These are phyloP conservation scores for Ctenodactylus gundi DNA, from an alignment of 2,113 vertebrate species.

Conservation along the genomic window DNA sequence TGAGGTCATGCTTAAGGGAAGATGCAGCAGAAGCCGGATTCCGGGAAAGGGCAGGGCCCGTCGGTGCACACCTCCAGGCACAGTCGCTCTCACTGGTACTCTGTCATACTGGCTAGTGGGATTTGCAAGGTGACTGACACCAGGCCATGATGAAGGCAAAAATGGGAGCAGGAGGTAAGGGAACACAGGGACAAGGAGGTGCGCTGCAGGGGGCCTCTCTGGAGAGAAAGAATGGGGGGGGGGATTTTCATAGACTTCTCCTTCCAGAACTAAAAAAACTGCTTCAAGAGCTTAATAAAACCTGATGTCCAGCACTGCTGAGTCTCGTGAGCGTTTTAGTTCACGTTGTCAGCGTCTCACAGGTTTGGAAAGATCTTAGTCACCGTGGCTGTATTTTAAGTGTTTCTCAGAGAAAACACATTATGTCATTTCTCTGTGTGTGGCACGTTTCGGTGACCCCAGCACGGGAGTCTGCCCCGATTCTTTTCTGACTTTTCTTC, in stretches of 20 bases:
- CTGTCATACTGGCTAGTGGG: background rate
- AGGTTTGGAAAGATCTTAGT: background rate
- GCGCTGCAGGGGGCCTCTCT: no score
- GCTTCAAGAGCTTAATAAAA: background rate
- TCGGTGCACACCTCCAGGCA: no score
- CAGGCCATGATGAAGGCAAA: background rate
- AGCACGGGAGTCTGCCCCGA: no score
- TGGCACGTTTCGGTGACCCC: background rate
- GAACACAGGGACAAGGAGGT: background rate
- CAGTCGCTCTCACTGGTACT: no score
- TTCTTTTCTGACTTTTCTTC: background rate
- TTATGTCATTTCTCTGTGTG: background rate
- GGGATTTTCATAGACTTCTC: background rate
- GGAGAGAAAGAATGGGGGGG: background rate
- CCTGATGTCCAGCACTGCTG: background rate
- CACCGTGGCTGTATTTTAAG: background rate
- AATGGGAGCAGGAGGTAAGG: background rate
- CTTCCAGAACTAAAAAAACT: fast-evolving
- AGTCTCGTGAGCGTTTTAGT: background rate
- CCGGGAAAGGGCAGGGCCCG: slow-evolving; percentile 66
- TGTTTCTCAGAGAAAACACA: background rate
- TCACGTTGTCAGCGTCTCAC: background rate
- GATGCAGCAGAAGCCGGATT: slow-evolving; percentile 66
- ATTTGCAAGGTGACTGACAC: background rate
- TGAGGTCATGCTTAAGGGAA: slow-evolving; percentile 84